These are phyloP conservation scores for Limnephilus auricula DNA, from an alignment of 2,888 invertebrate species.

Conservation along the genomic window DNA sequence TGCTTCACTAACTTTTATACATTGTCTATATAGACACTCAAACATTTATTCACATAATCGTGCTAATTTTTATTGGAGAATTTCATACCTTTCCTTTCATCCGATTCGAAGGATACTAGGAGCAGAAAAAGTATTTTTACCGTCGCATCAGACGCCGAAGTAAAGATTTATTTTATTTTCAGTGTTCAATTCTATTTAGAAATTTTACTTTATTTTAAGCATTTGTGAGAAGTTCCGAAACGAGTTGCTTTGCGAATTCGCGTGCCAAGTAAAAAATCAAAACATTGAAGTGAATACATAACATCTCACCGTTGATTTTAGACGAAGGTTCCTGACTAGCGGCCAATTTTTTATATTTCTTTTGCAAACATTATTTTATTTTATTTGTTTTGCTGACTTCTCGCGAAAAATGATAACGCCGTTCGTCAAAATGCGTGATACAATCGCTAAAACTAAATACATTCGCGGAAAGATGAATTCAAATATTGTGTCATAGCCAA, in stretches of 20 bases:
- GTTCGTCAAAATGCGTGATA: neutral
- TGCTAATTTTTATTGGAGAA: too few relatives aligned
- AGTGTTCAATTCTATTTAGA: neutral
- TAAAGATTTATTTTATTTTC: neutral
- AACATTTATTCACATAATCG: too few relatives aligned
- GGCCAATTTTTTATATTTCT: conserved; percentile 12
- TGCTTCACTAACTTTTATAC: too few relatives aligned
- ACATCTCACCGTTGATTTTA: conserved; percentile 36
- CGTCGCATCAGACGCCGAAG: neutral
- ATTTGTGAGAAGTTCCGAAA: neutral
- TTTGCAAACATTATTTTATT: conserved; percentile 9
- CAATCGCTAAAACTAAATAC: neutral
- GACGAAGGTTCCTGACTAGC: conserved; percentile 20
- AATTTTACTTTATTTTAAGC: neutral
- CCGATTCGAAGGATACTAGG: too few relatives aligned
- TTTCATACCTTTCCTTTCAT: too few relatives aligned
- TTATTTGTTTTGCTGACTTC: conserved; percentile 2
- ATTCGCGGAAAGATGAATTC: neutral
- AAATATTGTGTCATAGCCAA: neutral
- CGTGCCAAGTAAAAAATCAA: conserved; percentile 10
- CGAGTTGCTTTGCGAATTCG: conserved; percentile 18
- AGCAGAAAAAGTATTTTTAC: neutral
- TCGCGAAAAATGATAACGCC: conserved; percentile 17
- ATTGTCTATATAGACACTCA: neutral
- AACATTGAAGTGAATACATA: conserved; percentile 32